These are phyloP conservation scores for Platyscapa corneri DNA, from an alignment of 1,140 invertebrate species.

Conservation along the genomic window DNA sequence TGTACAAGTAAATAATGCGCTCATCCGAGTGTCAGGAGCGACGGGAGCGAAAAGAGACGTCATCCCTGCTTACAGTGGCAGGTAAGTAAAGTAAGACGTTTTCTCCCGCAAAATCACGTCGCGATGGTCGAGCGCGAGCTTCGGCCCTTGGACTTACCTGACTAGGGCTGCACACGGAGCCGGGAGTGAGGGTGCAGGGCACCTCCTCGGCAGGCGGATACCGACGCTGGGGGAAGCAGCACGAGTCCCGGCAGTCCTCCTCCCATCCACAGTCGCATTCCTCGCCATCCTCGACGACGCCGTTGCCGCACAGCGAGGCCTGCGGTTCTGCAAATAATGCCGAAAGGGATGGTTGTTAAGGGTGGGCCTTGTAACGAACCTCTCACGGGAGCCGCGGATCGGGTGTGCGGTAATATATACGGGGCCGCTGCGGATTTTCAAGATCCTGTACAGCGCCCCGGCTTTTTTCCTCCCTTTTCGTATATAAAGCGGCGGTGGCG, in stretches of 20 bases:
- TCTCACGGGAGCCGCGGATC: neutral
- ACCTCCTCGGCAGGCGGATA: conserved; percentile 84
- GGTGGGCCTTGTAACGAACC: neutral
- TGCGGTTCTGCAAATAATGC: conserved; percentile 82
- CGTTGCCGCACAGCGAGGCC: conserved; percentile 95
- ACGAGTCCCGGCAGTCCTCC: conserved; percentile 93
- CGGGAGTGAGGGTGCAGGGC: conserved; percentile 88
- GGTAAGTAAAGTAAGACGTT: too few relatives aligned
- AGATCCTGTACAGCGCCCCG: too few relatives aligned
- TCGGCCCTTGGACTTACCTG: conserved; percentile 79
- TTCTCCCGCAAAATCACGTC: neutral
- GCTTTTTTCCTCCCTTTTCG: neutral
- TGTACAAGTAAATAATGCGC: neutral
- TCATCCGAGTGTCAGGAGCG: neutral
- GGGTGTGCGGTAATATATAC: neutral
- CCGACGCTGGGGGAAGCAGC: conserved; percentile 92
- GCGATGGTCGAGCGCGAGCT: neutral
- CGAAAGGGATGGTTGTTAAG: neutral
- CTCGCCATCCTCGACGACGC: conserved; percentile 95
- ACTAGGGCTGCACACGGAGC: conserved; percentile 86
- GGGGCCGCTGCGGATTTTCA: too few relatives aligned
- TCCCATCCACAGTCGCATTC: conserved; percentile 99
- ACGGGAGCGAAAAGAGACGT: neutral
- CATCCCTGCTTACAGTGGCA: too few relatives aligned
- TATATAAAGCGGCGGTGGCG: neutral